Evolutionary conservation across 1,140 invertebrate genomes (phyloP).

Genomic region (Anoplolepis gracilipes): DNA sequence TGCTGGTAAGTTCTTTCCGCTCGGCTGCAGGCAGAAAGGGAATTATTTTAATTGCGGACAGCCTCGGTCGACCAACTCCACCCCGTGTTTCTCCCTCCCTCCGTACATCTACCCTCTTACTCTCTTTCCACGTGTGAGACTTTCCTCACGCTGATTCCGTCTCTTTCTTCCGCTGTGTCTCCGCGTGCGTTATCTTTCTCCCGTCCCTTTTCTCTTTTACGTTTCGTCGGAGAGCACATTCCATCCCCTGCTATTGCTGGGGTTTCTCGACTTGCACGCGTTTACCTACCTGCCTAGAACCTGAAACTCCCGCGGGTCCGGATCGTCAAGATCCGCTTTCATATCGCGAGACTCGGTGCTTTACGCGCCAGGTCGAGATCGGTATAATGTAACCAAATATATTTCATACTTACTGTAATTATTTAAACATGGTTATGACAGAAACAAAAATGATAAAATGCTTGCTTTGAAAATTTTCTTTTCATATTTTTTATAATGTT

Average conservation of each 20-base stretch:
- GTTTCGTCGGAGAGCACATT: conserved; percentile 70
- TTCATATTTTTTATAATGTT: background rate
- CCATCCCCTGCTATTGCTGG: conserved; percentile 53
- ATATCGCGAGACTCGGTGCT: conserved; percentile 13
- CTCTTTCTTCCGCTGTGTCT: conserved; percentile 55
- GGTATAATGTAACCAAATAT: background rate
- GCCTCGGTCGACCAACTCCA: conserved; percentile 82
- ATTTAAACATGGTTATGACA: background rate
- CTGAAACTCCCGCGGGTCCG: conserved; percentile 54
- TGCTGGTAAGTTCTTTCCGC: conserved; percentile 84
- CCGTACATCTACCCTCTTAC: conserved; percentile 49
- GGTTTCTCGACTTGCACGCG: conserved; percentile 60
- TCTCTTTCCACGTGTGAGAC: conserved; percentile 63
- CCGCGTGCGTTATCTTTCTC: conserved; percentile 52
- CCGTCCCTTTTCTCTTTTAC: conserved; percentile 51
- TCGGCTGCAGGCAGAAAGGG: conserved; percentile 85
- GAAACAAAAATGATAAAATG: background rate
- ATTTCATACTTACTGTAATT: background rate
- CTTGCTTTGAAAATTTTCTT: background rate
- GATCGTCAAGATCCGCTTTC: conserved; percentile 60
- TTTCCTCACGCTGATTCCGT: conserved; percentile 58
- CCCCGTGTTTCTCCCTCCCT: conserved; percentile 57
- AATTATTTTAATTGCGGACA: conserved; percentile 87
- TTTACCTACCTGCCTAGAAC: conserved; percentile 64
- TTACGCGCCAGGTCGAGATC: background rate